phyloP scores from a whole-genome alignment of 2,797 vertebrate genomes.

The Eleutherodactylus coqui region DNA sequence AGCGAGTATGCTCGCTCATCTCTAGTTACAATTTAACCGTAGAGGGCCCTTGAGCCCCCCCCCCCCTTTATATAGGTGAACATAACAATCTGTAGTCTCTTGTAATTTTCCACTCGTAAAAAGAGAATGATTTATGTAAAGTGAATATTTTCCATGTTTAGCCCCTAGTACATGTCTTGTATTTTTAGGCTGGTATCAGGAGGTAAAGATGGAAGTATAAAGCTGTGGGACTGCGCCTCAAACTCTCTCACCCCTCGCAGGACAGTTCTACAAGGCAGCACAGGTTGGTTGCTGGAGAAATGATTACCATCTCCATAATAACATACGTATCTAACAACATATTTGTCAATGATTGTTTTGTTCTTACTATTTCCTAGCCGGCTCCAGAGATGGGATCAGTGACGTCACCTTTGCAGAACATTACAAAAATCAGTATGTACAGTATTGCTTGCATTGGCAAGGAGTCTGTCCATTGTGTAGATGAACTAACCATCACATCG shows the following conservation, averaged over 20 bases:
- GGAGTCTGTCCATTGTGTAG: background rate
- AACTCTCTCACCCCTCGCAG: slow-evolving; percentile 31
- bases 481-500: slow-evolving; percentile 5
- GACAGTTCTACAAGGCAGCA: slow-evolving; percentile 51
- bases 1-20: too few species aligned
- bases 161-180: background rate
- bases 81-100: background rate
- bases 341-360: background rate
- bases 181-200: slow-evolving; percentile 63
- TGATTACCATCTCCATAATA: background rate
- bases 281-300: slow-evolving; percentile 31
- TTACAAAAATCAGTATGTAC: slow-evolving; percentile 60
- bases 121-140: background rate
- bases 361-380: slow-evolving; percentile 34
- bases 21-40: too few species aligned
- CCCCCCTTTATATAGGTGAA: too few species aligned
- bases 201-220: slow-evolving; percentile 64
- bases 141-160: background rate
- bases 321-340: background rate
- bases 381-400: slow-evolving; percentile 52
- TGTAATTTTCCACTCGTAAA: background rate
- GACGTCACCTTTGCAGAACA: slow-evolving; percentile 61
- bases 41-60: too few species aligned
- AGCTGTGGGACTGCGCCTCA: slow-evolving; percentile 63
- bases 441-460: background rate